phyloP scores from a whole-genome alignment of 1,140 invertebrate genomes.

The Drosophila elegans region DNA sequence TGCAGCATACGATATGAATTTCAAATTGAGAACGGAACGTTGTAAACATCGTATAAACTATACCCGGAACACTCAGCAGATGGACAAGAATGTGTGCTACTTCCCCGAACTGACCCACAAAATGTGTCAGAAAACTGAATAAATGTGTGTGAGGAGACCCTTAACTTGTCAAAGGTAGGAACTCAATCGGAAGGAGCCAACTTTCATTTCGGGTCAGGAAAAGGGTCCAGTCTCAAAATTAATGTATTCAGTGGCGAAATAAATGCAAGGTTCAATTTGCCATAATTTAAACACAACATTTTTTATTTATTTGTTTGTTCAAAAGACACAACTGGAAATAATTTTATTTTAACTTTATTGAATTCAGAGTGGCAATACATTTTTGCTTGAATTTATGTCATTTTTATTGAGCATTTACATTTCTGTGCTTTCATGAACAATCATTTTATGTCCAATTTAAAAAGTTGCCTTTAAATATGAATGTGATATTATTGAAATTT shows the following conservation, averaged over 20 bases:
- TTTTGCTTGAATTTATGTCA: too few species aligned
- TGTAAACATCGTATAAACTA: conserved; percentile 4
- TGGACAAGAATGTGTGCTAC: conserved; percentile 11
- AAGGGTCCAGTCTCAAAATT: neutral
- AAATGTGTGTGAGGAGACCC: conserved; percentile 6
- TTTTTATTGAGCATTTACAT: too few species aligned
- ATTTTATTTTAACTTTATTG: neutral
- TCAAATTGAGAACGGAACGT: conserved; percentile 10
- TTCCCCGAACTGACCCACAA: conserved; percentile 9
- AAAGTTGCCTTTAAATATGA: too few species aligned
- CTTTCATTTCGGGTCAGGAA: conserved; percentile 24
- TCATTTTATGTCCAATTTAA: too few species aligned
- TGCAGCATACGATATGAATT: conserved; percentile 43
- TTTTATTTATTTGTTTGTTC: conserved; percentile 12
- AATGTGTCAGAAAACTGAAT: conserved; percentile 4
- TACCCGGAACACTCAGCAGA: neutral
- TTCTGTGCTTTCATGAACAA: too few species aligned
- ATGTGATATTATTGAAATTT: too few species aligned
- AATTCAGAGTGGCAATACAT: neutral
- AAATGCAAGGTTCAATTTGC: conserved; percentile 1
- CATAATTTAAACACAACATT: neutral
- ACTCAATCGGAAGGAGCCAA: conserved; percentile 27
- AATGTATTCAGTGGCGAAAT: conserved; percentile 18
- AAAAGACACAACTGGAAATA: neutral
- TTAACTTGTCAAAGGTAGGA: conserved; percentile 31